phyloP scores from a whole-genome alignment of 37 sponge, comb jelly and placozoan genomes.

The Lycopodina hypogea region DNA sequence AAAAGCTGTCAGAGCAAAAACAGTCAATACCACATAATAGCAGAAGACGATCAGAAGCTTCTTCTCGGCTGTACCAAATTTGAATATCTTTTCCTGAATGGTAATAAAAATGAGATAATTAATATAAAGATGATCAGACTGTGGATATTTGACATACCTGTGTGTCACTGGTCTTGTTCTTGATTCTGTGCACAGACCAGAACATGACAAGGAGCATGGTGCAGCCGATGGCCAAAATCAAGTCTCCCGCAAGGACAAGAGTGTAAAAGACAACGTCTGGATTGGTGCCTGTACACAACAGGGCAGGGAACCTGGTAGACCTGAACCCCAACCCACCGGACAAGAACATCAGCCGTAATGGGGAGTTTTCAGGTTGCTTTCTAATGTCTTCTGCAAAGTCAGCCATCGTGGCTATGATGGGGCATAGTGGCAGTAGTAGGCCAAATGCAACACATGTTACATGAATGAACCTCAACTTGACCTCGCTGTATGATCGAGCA shows the following conservation, averaged over 20 bases:
- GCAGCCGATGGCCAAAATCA: slow-evolving; percentile 22
- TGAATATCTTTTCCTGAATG: no score
- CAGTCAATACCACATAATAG: no score
- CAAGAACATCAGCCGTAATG: background rate
- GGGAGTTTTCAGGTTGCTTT: background rate
- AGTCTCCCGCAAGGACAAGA: slow-evolving; percentile 11
- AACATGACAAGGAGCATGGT: slow-evolving; percentile 23
- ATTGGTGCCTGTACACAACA: slow-evolving; percentile 13
- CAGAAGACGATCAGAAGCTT: no score
- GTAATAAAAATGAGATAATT: slow-evolving; percentile 6
- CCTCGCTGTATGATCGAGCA: background rate
- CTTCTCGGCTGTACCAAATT: no score
- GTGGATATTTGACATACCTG: no score
- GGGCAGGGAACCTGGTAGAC: slow-evolving; percentile 27
- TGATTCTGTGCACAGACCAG: slow-evolving; percentile 18
- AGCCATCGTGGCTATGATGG: slow-evolving; percentile 3
- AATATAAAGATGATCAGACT: background rate
- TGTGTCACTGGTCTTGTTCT: no score
- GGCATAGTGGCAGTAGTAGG: background rate
- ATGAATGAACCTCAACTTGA: background rate
- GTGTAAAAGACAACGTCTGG: slow-evolving; percentile 20
- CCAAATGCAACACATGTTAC: background rate
- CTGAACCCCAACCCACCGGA: slow-evolving; percentile 10
- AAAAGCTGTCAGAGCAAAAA: no score
- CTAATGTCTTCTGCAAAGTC: background rate